Base-by-base conservation (phyloP, 1,140 invertebrate species). In the Trachymyrmex cornetzi region DNA sequence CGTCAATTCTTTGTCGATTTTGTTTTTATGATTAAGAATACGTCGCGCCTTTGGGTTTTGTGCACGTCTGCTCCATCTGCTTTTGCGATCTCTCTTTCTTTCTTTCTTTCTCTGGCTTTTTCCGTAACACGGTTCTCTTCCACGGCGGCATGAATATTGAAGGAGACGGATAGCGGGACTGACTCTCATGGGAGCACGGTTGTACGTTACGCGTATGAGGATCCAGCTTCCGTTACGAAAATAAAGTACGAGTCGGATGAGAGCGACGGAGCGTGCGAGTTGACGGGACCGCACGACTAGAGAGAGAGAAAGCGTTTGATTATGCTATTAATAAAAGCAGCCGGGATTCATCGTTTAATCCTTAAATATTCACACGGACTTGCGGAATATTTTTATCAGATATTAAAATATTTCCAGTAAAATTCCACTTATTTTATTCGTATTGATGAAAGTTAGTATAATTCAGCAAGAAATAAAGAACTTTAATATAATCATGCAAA, bases 211-310 rank as follows among this genome's bases (percentile, higher is more conserved):
- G 74, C 72, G 82, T 50, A 87, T 61, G 88, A 75, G 44, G 84
- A 89, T 86, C 61, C 86, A 50, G 85, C 82, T 92, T 89, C 92
- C 92, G 92, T 92, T 91, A 91, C 90, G 77, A 91, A 92, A 92
- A 92, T 91, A 92, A 91, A 88, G 81, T 61, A 77, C 63, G 61
- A 81, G 72, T 81, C 19, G 74, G 66, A 86, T 64, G 88, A 80
- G 48, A 53, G 85, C 79, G 79, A 72, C 88, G 84, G 79, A 90
- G 88, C 89, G 89, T 90, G 77, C 89, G 61, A 89, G 66, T 85
- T 59, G 80, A 82, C 80, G 55, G 38, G 67, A 59, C 53, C 34
- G 53, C 53, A 74, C 38, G 80, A 84, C 67, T n/a, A 63, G 80
- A 84, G 71, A 77, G 4, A 48, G 53, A 71, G 84, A 64, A 74